Percentiles rank a stretch among this genome's conserved stretches.
Conservation (phyloP, 2,113 vertebrate genomes). For the Felis chaus region DNA sequence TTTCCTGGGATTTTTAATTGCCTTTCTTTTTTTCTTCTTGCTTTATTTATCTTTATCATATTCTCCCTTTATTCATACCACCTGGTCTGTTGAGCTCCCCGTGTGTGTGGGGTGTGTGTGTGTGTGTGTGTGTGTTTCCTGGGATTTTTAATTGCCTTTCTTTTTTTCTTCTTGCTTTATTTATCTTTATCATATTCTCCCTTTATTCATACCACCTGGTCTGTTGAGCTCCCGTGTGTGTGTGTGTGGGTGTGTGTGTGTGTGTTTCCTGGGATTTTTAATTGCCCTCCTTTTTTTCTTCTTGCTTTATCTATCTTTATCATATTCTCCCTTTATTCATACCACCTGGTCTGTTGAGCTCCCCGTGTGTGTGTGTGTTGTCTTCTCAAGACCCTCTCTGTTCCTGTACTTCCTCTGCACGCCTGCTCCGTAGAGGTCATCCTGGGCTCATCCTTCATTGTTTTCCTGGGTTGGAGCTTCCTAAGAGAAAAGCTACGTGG, state of each 20-base stretch:
- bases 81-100: not conserved
- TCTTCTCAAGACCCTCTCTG: not conserved
- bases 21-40: not conserved
- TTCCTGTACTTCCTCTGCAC: not conserved
- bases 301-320: not conserved
- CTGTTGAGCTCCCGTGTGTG: not conserved
- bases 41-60: not conserved
- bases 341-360: not conserved
- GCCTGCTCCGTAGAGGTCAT: not conserved
- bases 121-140: not conserved
- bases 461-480: not conserved
- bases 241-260: not conserved
- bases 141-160: not conserved
- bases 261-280: not conserved
- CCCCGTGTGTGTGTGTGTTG: not conserved
- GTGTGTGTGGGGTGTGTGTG: not conserved
- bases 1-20: not conserved
- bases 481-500: not conserved
- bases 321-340: not conserved
- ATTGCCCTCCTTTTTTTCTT: not conserved
- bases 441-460: not conserved
- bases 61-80: not conserved
- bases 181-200: not conserved
- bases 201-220: not conserved
- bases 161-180: not conserved